Evolutionary conservation across 1,140 invertebrate species (phyloP), one percentile per base, ranked within the genome.

Genomic region (Cydia fagiglandana): DNA sequence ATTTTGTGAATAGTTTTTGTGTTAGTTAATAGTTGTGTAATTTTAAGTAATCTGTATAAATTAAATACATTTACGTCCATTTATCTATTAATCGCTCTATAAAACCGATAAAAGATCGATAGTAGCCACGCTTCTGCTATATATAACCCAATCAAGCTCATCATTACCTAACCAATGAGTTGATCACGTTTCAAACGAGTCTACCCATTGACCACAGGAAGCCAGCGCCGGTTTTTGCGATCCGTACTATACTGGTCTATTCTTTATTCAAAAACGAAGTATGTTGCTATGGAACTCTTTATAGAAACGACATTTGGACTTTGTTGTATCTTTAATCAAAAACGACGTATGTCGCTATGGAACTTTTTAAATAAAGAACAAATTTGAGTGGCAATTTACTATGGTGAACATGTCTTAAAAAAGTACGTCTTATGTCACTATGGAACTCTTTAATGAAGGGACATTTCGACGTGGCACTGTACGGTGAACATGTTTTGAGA

Each of bases 241-340:
- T 30, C 56, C 30, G 64, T 38, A 70, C 66, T n/a, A 70, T 41
- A 70, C 66, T 70, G 66, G 38, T 70, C 15, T 66, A 34, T 61
- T 7, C 20, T 61, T 7, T 17, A 61, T 2, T 9, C n/a, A 24
- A 9, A 24, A 61, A 20, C 6, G 56, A 4, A 17, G 2, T 24
- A 61, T 24, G n/a, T 64, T 13, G 2, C 6, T 64, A 30, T 61
- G 5, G 13, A 61, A 61, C 7, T 24, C n/a, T 61, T 47, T 13
- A 12, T 12, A 15, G 13, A 13, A 47, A 3, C 2, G 10, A 45
- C 9, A 12, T 45, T 41, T 41, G 7, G 41, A 10, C 10, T 41
- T 41, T 24, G 61, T 3, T 64, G 6, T n/a, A 56, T 56, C 17
- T 56, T 5, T 56, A 17, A n/a, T 15, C 15, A 20, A 56, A 56